A percentile compares a stretch with the other conserved stretches of the same genome.
phyloP scores from a whole-genome alignment of 2,797 vertebrate genomes.

The Lepilemur septentrionalis region DNA sequence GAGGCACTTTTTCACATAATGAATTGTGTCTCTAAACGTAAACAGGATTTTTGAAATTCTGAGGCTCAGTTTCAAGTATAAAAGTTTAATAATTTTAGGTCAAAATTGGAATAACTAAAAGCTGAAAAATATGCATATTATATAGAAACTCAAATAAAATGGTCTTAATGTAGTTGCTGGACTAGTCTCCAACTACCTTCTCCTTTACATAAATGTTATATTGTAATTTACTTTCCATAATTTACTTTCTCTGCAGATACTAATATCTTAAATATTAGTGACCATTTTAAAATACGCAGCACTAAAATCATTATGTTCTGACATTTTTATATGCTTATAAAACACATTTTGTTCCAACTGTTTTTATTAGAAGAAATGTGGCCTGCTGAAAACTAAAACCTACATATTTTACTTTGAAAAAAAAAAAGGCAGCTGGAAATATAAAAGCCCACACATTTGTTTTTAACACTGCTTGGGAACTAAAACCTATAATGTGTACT shows the following conservation, averaged over 20 bases:
- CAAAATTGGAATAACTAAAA: constrained; percentile 43
- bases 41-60: not conserved
- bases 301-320: constrained; percentile 69
- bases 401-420: constrained; percentile 63
- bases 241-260: constrained; percentile 49
- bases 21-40: not conserved
- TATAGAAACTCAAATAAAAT: constrained; percentile 38
- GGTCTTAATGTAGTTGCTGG: not conserved
- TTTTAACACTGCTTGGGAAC: constrained; percentile 54
- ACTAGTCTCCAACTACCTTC: constrained; percentile 28
- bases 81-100: constrained; percentile 26
- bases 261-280: constrained; percentile 54
- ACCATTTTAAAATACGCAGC: constrained; percentile 51
- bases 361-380: constrained; percentile 71
- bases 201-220: constrained; percentile 34
- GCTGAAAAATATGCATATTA: not conserved
- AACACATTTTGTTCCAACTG: constrained; percentile 72
- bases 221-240: constrained; percentile 50
- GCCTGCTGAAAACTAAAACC: constrained; percentile 65
- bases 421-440: constrained; percentile 47
- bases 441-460: constrained; percentile 59
- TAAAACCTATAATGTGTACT: constrained; percentile 42
- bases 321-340: constrained; percentile 75
- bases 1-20: not conserved
- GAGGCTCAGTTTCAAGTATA: not conserved